A percentile compares a stretch with the other conserved stretches of the same genome.
These are phyloP conservation scores for Zygothrica quintamaculata DNA, from an alignment of 2,888 invertebrate species.

Conservation along the genomic window DNA sequence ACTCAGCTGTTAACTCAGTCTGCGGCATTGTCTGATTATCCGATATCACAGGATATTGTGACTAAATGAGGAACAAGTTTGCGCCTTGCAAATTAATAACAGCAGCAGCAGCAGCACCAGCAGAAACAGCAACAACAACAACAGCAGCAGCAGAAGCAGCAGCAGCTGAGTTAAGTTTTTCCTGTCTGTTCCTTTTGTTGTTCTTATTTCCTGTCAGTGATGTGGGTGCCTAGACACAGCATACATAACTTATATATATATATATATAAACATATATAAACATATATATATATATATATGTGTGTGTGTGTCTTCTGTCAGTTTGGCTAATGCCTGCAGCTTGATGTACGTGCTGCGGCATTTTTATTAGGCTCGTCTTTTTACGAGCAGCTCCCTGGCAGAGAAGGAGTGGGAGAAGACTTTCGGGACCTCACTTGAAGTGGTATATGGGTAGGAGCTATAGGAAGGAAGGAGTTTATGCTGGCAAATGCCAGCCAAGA, in stretches of 20 bases:
- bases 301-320: constrained; percentile 22
- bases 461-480: constrained; percentile 1
- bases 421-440: too few species aligned
- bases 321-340: constrained; percentile 72
- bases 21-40: constrained; percentile 40
- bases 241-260: constrained; percentile 5
- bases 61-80: constrained; percentile 62
- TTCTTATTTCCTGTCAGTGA: constrained; percentile 19
- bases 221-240: constrained; percentile 23
- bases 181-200: constrained; percentile 26
- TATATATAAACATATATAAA: constrained; percentile 20
- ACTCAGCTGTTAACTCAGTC: neutral
- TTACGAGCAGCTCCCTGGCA: constrained; percentile 61
- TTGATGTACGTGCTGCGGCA: constrained; percentile 79
- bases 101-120: constrained; percentile 31
- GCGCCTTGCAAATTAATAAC: constrained; percentile 75
- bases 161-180: constrained; percentile 38
- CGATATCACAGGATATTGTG: constrained; percentile 65
- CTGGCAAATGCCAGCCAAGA: neutral
- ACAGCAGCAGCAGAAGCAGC: constrained; percentile 32
- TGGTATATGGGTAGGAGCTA: neutral
- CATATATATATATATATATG: constrained; percentile 8
- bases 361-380: constrained; percentile 78
- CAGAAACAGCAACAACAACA: constrained; percentile 43
- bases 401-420: constrained; percentile 1